Evolutionary conservation across 1,140 invertebrate species (phyloP), one percentile per base, ranked within the genome.

Genomic region (Spodoptera frugiperda): DNA sequence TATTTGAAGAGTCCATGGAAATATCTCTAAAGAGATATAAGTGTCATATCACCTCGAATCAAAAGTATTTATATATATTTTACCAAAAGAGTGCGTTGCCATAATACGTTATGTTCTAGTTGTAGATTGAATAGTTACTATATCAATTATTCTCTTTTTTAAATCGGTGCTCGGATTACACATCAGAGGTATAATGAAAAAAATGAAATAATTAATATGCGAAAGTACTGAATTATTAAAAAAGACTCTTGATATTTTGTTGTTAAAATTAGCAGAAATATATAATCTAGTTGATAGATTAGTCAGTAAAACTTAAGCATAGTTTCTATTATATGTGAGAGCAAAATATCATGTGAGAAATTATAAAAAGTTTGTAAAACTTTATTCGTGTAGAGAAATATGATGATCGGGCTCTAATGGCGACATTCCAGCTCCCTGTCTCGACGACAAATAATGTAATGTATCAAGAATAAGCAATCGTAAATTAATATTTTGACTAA

Each of bases 41-140:
- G 48, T 46, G 48, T 59, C 55, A 73, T 73, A 73, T 73, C 71
- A 46, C 55, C 39, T 73, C 71, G 30, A 17, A 61, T 73, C 6
- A 76, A 80, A 76, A 83, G 81, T 84, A 84, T 86, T 87, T 77
- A 84, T 86, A 83, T 90, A 73, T 89, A 78, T 71, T 79, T 89
- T 89, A 91, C 91, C 91, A 93, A 93, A 92, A 88, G 78, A 90
- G 84, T 86, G 79, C 86, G 90, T 90, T 93, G 90, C 91, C 91
- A 93, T 93, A 93, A 83, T 91, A 90, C 79, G 81, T 91, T 91
- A 90, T 59, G 75, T 86, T 82, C 54, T 87, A 87, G 83, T 63
- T 83, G 84, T 81, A 89, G 78, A 79, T 87, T 73, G 82, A 84
- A 77, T 86, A 87, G 81, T 75, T 77, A 84, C 80, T 83, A 80